phyloP scores from a whole-genome alignment of 2,113 vertebrate species.

The Noturus placidus region DNA sequence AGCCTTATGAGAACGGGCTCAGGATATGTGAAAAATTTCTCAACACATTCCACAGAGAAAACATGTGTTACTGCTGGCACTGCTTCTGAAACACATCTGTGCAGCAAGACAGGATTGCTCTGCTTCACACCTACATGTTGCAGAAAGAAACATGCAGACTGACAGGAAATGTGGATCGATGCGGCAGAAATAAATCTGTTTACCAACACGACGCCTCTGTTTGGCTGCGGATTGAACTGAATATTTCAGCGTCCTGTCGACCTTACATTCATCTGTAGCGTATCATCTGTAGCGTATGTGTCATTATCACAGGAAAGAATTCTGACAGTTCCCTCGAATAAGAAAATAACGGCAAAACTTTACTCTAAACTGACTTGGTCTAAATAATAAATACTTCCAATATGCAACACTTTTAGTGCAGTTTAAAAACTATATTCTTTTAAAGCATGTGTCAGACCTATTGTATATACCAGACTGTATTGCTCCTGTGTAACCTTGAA shows the following conservation, averaged over 20 bases:
- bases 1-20: conserved; percentile 38
- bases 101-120: neutral
- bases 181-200: neutral
- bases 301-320: neutral
- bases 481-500: neutral
- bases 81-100: conserved; percentile 62
- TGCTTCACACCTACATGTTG: conserved; percentile 4
- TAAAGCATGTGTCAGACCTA: neutral
- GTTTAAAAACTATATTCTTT: neutral
- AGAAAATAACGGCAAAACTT: neutral
- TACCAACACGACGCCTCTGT: neutral
- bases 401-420: neutral
- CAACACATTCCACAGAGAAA: conserved; percentile 59
- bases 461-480: neutral
- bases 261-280: neutral
- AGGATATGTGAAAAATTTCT: conserved; percentile 44
- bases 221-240: neutral
- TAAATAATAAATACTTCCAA: neutral
- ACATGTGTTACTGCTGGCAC: conserved; percentile 62
- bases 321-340: neutral
- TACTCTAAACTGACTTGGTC: neutral
- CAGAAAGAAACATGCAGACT: neutral
- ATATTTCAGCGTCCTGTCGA: neutral
- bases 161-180: neutral
- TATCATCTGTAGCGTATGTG: neutral